A percentile compares a stretch with the other conserved stretches of the same genome.
Evolutionary conservation across 2,888 invertebrate genomes (phyloP).

Genomic region (Mesoligia furuncula): DNA sequence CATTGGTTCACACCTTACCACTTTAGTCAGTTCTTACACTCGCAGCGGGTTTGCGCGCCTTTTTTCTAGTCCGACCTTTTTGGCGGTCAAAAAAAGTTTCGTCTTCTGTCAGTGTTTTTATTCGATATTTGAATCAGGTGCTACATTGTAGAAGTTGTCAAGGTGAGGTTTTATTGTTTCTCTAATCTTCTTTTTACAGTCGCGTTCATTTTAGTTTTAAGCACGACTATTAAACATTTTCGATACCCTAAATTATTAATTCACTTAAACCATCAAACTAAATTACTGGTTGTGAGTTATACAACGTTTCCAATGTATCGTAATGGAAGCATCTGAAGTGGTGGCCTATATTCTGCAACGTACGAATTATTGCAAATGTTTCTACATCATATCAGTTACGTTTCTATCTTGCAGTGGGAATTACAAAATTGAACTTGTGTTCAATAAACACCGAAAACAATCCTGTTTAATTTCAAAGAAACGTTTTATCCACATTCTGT

Average conservation of each 20-base stretch:
- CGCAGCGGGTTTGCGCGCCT: constrained; percentile 79
- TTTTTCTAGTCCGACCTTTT: constrained; percentile 66
- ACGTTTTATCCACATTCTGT: constrained; percentile 16
- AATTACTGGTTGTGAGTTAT: constrained; percentile 62
- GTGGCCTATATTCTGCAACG: constrained; percentile 77
- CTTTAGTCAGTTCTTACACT: constrained; percentile 79
- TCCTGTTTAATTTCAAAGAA: constrained; percentile 33
- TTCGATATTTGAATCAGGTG: constrained; percentile 41
- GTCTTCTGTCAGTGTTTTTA: constrained; percentile 35
- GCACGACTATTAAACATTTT: constrained; percentile 9
- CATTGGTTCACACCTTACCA: constrained; percentile 83
- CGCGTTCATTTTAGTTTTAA: constrained; percentile 2
- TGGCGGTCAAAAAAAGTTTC: constrained; percentile 41
- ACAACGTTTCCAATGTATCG: constrained; percentile 61
- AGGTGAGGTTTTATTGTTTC: constrained; percentile 52
- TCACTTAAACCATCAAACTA: constrained; percentile 52
- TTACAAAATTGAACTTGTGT: constrained; percentile 32
- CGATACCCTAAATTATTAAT: constrained; percentile 40
- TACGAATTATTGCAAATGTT: constrained; percentile 78
- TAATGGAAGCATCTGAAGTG: constrained; percentile 74
- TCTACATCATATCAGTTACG: constrained; percentile 66
- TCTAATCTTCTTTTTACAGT: background rate
- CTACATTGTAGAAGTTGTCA: constrained; percentile 19
- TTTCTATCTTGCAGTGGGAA: constrained; percentile 37
- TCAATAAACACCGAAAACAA: constrained; percentile 18